Evolutionary conservation across 1,140 invertebrate species (phyloP).

Genomic region (Dendrolimus punctatus): DNA sequence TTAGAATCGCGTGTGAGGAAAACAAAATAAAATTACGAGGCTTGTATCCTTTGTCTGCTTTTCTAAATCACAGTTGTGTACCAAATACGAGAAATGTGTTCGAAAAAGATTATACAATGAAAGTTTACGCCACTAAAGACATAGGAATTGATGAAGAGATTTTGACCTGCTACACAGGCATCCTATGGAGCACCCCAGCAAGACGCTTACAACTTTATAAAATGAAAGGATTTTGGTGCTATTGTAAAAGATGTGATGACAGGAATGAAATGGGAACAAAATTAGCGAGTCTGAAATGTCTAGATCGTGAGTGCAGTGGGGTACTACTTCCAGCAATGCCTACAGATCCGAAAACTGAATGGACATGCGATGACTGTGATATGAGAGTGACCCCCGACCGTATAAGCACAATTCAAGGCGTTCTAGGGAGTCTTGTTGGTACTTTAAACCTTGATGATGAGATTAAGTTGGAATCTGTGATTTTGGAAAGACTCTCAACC

Average conservation of each 20-base stretch:
- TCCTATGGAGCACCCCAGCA: conserved; percentile 80
- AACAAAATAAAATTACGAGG: conserved; percentile 73
- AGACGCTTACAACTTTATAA: conserved; percentile 76
- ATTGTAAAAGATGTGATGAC: conserved; percentile 79
- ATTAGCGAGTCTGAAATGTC: conserved; percentile 65
- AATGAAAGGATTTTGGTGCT: conserved; percentile 83
- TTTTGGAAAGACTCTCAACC: conserved; percentile 49
- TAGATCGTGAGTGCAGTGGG: conserved; percentile 56
- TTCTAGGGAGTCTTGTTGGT: conserved; percentile 62
- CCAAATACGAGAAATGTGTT: conserved; percentile 83
- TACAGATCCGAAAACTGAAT: conserved; percentile 39
- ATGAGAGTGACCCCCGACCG: conserved; percentile 27
- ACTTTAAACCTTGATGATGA: conserved; percentile 43
- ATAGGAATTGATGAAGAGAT: conserved; percentile 79
- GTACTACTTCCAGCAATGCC: conserved; percentile 53
- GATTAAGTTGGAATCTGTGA: conserved; percentile 47
- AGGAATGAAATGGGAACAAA: conserved; percentile 71
- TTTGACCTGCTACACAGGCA: conserved; percentile 79
- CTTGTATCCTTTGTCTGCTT: conserved; percentile 79
- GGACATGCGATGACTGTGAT: conserved; percentile 66
- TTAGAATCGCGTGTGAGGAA: conserved; percentile 72
- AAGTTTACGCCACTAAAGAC: conserved; percentile 73
- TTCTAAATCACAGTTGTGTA: conserved; percentile 83
- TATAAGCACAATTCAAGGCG: conserved; percentile 47
- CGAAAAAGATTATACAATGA: conserved; percentile 72